A percentile compares a stretch with the other conserved stretches of the same genome.
phyloP scores from a whole-genome alignment of 2,888 invertebrate species.

The Frankliniella intonsa region DNA sequence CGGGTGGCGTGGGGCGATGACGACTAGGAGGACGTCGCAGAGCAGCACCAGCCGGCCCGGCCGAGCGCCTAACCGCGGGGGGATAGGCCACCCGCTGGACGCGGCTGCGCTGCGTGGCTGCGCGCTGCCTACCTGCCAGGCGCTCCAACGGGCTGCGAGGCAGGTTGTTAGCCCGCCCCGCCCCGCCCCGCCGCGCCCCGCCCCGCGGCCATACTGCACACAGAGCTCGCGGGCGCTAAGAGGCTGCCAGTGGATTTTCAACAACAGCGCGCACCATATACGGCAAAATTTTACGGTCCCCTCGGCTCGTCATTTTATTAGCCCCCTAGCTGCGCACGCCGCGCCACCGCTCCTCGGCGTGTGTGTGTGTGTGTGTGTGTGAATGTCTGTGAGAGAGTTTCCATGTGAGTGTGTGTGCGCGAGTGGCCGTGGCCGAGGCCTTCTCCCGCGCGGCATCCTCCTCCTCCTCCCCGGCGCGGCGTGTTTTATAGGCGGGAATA shows the following conservation, averaged over 20 bases:
- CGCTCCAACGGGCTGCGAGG: neutral
- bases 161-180: neutral
- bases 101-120: neutral
- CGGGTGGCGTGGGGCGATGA: too few relatives aligned
- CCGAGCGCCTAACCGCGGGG: neutral
- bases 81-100: neutral
- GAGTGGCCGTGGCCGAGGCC: neutral
- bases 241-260: neutral
- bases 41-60: neutral
- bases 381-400: neutral
- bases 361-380: neutral
- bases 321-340: neutral
- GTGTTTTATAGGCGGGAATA: neutral
- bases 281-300: neutral
- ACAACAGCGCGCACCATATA: constrained; percentile 11
- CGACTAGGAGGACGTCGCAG: neutral
- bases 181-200: neutral
- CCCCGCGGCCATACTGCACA: neutral
- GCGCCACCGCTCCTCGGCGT: neutral
- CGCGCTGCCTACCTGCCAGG: neutral
- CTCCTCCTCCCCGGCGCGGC: neutral
- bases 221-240: neutral
- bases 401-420: neutral
- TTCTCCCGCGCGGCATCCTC: neutral
- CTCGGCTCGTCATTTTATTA: constrained; percentile 22